Base-by-base conservation (phyloP, 2,888 invertebrate species). In the Hylaea fasciaria region DNA sequence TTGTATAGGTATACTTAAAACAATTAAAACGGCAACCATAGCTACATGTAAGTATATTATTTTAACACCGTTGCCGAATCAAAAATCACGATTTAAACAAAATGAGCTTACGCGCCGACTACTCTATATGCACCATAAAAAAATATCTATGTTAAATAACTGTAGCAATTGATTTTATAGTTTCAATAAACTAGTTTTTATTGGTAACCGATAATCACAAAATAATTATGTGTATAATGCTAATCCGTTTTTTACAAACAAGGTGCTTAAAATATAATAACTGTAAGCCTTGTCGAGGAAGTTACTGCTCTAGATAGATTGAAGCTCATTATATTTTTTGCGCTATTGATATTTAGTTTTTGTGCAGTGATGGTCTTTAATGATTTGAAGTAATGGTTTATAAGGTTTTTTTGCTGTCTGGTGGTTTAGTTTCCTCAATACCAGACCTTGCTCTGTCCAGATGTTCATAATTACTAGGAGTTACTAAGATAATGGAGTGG, bases 391-490 rank as follows among this genome's bases (percentile, higher is more conserved):
- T 84, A 79, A 82, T 84, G 74, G 78, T 77, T 78, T 82, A 81
- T 83, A 77, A 74, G 80, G n/a, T n/a, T 83, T 87, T 86, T 87
- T 87, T 83, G 73, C 76, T 62, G 73, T 74, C 76, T 79, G 72
- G n/a, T 62, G 76, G 68, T 73, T 78, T 62, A 68, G 85, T 87
- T 90, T 89, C 88, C 89, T 86, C 83, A 82, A 83, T 87, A 82
- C 78, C 75, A 85, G 84, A 83, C 88, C 89, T 88, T 87, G 89
- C 78, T 81, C 82, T 68, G 80, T 76, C 87, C 88, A 89, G 88
- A 87, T 89, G 88, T 86, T 82, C 72, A 62, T 57, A 59, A 62
- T 67, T 44, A 70, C 82, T 69, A 71, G 73, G 73, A 85, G 81
- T 62, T 80, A 82, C 17, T 65, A 64, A 64, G 39, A n/a, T 11